Evolutionary conservation across 2,113 vertebrate species (phyloP).

Genomic region (Cinclus cinclus): DNA sequence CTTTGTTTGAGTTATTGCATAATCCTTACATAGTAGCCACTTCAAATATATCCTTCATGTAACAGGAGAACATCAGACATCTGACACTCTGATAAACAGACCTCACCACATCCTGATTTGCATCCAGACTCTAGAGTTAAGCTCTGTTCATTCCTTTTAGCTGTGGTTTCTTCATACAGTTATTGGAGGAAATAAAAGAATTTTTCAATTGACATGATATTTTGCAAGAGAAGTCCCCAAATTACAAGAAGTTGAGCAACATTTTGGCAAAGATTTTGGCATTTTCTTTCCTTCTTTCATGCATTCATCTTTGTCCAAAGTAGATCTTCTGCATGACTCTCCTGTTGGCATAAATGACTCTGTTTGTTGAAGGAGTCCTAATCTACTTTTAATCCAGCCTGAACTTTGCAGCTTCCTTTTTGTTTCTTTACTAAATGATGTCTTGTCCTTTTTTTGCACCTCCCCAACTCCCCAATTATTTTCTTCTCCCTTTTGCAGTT

Average conservation of each 20-base stretch:
- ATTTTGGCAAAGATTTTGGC: constrained; percentile 19
- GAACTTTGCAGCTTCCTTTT: not conserved
- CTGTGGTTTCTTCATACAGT: not conserved
- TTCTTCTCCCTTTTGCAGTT: not conserved
- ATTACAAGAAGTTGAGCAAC: constrained; percentile 40
- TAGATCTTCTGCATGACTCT: not conserved
- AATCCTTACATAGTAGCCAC: not conserved
- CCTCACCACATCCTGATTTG: constrained; percentile 45
- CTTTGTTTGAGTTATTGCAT: not conserved
- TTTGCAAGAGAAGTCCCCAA: constrained; percentile 25
- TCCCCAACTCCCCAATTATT: rapidly evolving
- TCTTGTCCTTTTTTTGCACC: not conserved
- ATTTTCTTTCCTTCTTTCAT: not conserved
- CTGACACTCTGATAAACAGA: constrained; percentile 21
- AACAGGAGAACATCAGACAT: constrained; percentile 14
- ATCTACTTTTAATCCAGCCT: not conserved
- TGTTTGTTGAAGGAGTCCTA: not conserved
- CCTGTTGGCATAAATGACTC: not conserved
- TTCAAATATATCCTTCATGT: not conserved
- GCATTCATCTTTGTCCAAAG: not conserved
- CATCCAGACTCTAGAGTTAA: not conserved
- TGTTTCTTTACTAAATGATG: not conserved
- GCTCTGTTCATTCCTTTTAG: not conserved
- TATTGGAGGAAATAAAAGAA: not conserved
- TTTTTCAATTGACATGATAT: not conserved